phyloP scores from a whole-genome alignment of 2,888 invertebrate genomes.

The Heliconius sara region DNA sequence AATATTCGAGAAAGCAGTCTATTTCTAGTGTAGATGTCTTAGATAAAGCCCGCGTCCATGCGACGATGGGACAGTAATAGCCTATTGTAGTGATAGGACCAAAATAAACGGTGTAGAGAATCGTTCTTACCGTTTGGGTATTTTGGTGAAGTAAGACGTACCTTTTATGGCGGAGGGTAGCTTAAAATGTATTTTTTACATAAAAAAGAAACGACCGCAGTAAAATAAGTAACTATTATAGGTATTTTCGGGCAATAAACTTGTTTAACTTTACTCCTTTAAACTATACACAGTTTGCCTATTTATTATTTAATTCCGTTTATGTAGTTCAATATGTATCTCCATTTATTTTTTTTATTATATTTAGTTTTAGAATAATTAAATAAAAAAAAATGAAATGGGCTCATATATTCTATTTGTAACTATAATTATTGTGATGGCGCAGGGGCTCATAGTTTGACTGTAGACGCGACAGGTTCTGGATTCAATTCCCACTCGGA shows the following conservation, averaged over 20 bases:
- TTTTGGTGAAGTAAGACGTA: conserved; percentile 31
- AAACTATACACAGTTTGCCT: too few species aligned
- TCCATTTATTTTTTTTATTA: too few species aligned
- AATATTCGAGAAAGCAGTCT: conserved; percentile 39
- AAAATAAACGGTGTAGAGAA: conserved; percentile 51
- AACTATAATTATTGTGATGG: neutral
- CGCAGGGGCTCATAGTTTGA: too few species aligned
- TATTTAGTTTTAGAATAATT: too few species aligned
- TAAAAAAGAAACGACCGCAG: conserved; percentile 4
- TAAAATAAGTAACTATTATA: neutral
- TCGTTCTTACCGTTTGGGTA: conserved; percentile 39
- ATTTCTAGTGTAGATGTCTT: conserved; percentile 48
- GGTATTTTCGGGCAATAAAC: neutral
- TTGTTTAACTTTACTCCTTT: neutral
- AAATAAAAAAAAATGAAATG: neutral
- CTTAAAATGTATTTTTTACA: conserved; percentile 17
- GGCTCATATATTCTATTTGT: neutral
- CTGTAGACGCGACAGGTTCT: too few species aligned
- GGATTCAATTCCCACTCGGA: too few species aligned
- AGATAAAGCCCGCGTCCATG: conserved; percentile 52
- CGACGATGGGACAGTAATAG: conserved; percentile 52
- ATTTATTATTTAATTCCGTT: too few species aligned
- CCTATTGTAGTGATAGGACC: conserved; percentile 54
- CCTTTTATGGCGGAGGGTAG: conserved; percentile 30
- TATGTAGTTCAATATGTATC: too few species aligned